Evolutionary conservation across 1,140 invertebrate species (phyloP), one percentile per base, ranked within the genome.

Genomic region (Euura lappo): DNA sequence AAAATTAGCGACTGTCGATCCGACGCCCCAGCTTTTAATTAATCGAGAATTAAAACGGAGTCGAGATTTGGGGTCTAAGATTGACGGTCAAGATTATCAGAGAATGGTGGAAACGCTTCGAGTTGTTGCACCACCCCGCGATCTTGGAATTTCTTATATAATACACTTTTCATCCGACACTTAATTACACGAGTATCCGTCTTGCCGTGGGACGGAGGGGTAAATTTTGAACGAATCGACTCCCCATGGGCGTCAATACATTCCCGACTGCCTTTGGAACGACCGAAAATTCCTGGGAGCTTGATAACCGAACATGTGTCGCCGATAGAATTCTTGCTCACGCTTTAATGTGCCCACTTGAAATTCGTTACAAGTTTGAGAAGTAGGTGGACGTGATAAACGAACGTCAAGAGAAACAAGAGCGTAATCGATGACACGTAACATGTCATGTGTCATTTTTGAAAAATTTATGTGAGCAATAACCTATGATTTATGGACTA

Each of bases 241-340:
- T n/a, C 51, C 51, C 6, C 8, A n/a, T n/a, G 3, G 51, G 4
- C 2, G 51, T 60, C 51, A 60, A 60, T 60, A 60, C 51, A 8
- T 60, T 60, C 51, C 51, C 51, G 51, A n/a, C 51, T 8, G 7
- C 44, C 44, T 70, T 3, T 70, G 28, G 13, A 70, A 44, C 7
- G 42, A 3, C 44, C 69, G 69, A 13, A 28, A 42, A 70, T 70
- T 70, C 69, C 69, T 8, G 44, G 28, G 67, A 42, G 13, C 42
- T 10, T 47, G 69, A 70, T 70, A 70, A 70, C 6, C n/a, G n/a
- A 44, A 70, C 69, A 70, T 45, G 45, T 70, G 69, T 70, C 11
- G 44, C 3, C 69, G 69, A 70, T 70, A 70, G 28, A 28, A 70
- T 6, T 44, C 45, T 70, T 70, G 10, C 51, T n/a, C 51, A n/a